phyloP scores from a whole-genome alignment of 2,797 vertebrate genomes.

The Decapterus maruadsi region DNA sequence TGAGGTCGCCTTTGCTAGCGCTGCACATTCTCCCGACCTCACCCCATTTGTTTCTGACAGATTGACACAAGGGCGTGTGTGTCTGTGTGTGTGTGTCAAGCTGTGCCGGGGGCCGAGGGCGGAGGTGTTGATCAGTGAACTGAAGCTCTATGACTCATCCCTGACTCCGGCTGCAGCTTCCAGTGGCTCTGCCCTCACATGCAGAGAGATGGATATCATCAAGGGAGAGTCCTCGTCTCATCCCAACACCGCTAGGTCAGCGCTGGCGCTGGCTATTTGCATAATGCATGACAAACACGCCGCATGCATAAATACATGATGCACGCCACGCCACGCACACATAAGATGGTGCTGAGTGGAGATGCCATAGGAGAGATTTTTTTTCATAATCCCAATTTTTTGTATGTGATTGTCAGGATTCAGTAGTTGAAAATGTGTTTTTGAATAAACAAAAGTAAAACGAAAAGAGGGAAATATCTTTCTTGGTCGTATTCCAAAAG shows the following conservation, averaged over 20 bases:
- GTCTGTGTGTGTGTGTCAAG: slow-evolving; percentile 63
- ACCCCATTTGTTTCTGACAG: slow-evolving; percentile 73
- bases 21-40: slow-evolving; percentile 49
- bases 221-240: slow-evolving; percentile 38
- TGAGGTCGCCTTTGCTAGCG: slow-evolving; percentile 40
- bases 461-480: background rate
- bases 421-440: background rate
- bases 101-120: slow-evolving; percentile 58
- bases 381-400: slow-evolving; percentile 22
- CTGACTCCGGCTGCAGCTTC: slow-evolving; percentile 48
- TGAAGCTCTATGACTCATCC: slow-evolving; percentile 71
- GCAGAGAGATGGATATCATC: slow-evolving; percentile 45
- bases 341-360: background rate
- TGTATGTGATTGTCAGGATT: slow-evolving; percentile 6
- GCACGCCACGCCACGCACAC: too few relatives aligned
- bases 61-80: slow-evolving; percentile 67
- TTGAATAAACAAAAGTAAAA: background rate
- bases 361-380: slow-evolving; percentile 7
- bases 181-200: slow-evolving; percentile 43
- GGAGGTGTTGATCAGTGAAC: slow-evolving; percentile 75
- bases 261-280: slow-evolving; percentile 11
- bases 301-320: too few relatives aligned
- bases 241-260: slow-evolving; percentile 16
- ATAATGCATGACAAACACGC: slow-evolving; percentile 6
- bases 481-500: too few relatives aligned